Percentiles rank a stretch among this genome's conserved stretches.
Evolutionary conservation across 1,140 invertebrate genomes (phyloP).

Genomic region (Subanguina moxae): DNA sequence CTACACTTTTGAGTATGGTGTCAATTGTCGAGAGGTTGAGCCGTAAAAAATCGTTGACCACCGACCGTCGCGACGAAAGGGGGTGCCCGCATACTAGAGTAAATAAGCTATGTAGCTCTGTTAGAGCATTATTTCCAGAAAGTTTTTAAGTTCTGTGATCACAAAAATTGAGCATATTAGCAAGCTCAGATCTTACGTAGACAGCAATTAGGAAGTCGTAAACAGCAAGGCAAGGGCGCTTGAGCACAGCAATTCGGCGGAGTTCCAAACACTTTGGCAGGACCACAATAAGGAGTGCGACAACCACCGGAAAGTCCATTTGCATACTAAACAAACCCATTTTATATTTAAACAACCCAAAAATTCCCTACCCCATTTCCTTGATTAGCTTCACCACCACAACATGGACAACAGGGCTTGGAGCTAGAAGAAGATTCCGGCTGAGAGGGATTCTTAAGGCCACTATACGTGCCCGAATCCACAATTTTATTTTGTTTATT

Average conservation of each 20-base stretch:
- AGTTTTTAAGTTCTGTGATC: too few relatives aligned
- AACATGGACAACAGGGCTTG: neutral
- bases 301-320: neutral
- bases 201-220: conserved; percentile 5
- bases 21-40: too few relatives aligned
- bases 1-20: too few relatives aligned
- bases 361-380: too few relatives aligned
- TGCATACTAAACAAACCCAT: neutral
- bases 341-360: neutral
- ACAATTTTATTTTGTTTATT: neutral
- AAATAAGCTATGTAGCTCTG: too few relatives aligned
- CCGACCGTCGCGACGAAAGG: too few relatives aligned
- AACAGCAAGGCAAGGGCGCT: conserved; percentile 6
- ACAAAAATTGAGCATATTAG: too few relatives aligned
- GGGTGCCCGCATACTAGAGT: too few relatives aligned
- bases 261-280: neutral
- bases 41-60: too few relatives aligned
- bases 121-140: too few relatives aligned
- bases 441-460: neutral
- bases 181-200: neutral
- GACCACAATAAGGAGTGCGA: neutral
- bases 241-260: conserved; percentile 5
- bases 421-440: neutral
- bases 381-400: neutral
- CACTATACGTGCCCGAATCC: neutral